phyloP scores from a whole-genome alignment of 2,888 invertebrate genomes.

The Drosophila incognita region DNA sequence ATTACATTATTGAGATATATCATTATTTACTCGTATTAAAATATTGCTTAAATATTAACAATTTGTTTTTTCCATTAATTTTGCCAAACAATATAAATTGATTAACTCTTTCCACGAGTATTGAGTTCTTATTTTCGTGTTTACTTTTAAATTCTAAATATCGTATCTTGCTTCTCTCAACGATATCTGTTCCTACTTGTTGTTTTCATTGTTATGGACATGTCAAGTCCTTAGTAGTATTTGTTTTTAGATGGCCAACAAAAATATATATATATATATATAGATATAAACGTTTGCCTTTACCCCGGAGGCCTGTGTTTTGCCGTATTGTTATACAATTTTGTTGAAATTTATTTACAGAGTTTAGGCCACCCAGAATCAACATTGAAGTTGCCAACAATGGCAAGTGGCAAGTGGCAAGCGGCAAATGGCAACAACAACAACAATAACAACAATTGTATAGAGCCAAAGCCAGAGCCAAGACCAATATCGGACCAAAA shows the following conservation, averaged over 20 bases:
- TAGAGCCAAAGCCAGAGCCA: constrained; percentile 42
- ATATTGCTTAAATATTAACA: not conserved
- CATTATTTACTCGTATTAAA: not conserved
- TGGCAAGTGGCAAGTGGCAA: constrained; percentile 34
- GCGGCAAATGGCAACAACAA: constrained; percentile 20
- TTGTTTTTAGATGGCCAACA: constrained; percentile 29
- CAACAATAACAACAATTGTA: constrained; percentile 38
- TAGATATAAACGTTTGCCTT: constrained; percentile 35
- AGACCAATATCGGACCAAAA: constrained; percentile 70
- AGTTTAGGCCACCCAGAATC: constrained; percentile 78
- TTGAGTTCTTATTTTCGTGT: not conserved
- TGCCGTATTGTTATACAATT: constrained; percentile 80
- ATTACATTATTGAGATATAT: not conserved
- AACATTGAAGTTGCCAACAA: constrained; percentile 77
- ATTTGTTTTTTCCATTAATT: not conserved
- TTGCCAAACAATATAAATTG: not conserved
- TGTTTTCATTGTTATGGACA: constrained; percentile 48
- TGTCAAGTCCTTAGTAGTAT: constrained; percentile 60
- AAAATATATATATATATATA: not conserved
- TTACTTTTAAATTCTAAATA: not conserved
- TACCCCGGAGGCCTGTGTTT: constrained; percentile 73
- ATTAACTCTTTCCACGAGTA: not conserved
- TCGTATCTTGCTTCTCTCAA: not conserved
- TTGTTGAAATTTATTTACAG: constrained; percentile 80
- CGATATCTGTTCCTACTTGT: not conserved